Evolutionary conservation across 1,140 invertebrate species (phyloP), one percentile per base, ranked within the genome.

Genomic region (Aphaenogaster rudis): DNA sequence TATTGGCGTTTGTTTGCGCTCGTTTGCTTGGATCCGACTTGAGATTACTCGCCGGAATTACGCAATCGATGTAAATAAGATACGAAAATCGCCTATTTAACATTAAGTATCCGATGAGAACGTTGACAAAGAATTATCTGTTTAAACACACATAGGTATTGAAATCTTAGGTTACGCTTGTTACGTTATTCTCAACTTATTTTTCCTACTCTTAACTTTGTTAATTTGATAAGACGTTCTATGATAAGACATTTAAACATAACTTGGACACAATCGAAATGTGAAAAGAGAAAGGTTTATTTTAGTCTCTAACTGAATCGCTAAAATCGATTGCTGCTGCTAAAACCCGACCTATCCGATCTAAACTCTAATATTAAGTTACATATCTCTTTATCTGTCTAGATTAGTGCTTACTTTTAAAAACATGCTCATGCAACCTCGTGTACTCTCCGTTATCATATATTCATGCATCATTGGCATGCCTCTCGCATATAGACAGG

Each of bases 391-490:
- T 91, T 89, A 88, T 85, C 80, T 81, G 57, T 81, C 91, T 91
- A 91, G 57, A 86, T 91, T 69, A 91, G 82, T 92, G 82, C 90
- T 92, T 92, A 91, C 72, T 86, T 42, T 74, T 45, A 86, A 91
- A 91, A 92, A 92, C 91, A 92, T 92, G 91, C 91, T 92, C 91
- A 92, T 92, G 91, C 91, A 92, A 87, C 80, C 89, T 92, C 77
- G 57, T 87, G 39, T 88, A 85, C 87, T 81, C 59, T 92, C 64
- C 67, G 81, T 92, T 87, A 88, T 91, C 66, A 90, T 90, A 80
- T 91, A 90, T 87, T 89, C 91, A 92, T 92, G 91, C 91, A 92
- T 92, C 91, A 81, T 77, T 48, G 87, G 89, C 91, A 92, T 92
- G 91, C 91, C 91, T 88, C 79, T 81, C 61, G 54, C 50, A 80